Base-by-base conservation (phyloP, 2,888 invertebrate species). In the Parthenolecanium corni region DNA sequence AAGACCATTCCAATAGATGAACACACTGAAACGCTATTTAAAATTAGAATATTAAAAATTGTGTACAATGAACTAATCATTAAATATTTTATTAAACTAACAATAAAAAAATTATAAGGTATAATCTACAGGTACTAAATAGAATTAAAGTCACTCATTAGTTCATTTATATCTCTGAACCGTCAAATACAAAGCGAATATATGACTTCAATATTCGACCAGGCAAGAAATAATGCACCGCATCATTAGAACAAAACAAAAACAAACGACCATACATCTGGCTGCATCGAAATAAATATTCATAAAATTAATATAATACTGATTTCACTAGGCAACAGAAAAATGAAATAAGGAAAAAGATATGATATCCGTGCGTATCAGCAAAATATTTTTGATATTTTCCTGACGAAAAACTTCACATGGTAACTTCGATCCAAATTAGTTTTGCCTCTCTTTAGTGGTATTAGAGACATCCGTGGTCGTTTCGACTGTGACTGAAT, bases 341-440 rank as follows among this genome's bases (percentile, higher is more conserved):
- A 23, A 23, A 54, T 14, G 31, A 31, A 9, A 31, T 31, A 31
- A 9, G 31, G 9, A 31, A 31, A 31, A 31, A 9, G 31, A 31
- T 31, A 31, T 31, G 31, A 6, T 31, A 31, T 9, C 9, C 5
- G 5, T 6, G 31, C 31, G 31, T 31, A 31, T 31, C 9, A 4
- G 9, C 4, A 9, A 31, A 31, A 31, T 9, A 31, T 9, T 6
- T 31, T 6, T 9, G 31, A 31, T 4, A 31, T 31, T 6, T 31
- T 6, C 31, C 9, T 6, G 31, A 31, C 4, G 31, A 40, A 44
- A 44, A 12, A 31, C 31, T 31, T 31, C 4, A 31, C 4, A 31
- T 40, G 61, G 61, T 61, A 61, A 61, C 61, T 40, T 61, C 57
- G 31, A 31, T n/a, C n/a, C n/a, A 31, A 6, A 31, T 47, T 51